Evolutionary conservation across 2,797 vertebrate species (phyloP).

Genomic region (Nannoperca australis): DNA sequence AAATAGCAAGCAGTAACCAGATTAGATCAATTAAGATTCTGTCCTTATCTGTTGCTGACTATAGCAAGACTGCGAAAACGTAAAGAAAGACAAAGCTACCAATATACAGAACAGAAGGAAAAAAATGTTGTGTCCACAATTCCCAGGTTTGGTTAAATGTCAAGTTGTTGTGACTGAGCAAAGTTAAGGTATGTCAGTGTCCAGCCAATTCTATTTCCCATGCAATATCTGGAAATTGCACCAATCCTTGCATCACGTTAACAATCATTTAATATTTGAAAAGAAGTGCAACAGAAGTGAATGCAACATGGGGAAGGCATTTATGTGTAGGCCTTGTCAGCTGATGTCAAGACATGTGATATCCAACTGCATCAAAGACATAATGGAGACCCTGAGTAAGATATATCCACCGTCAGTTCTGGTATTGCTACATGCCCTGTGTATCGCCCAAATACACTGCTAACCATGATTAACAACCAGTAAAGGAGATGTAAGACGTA

Average conservation of each 20-base stretch:
- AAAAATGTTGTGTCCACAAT: slow-evolving; percentile 16
- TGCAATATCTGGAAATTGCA: neutral
- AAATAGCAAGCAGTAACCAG: slow-evolving; percentile 87
- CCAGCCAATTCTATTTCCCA: slow-evolving; percentile 29
- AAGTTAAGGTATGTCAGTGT: slow-evolving; percentile 28
- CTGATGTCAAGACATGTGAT: slow-evolving; percentile 49
- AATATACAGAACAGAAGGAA: slow-evolving; percentile 16
- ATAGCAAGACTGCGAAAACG: slow-evolving; percentile 45
- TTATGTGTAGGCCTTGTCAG: neutral
- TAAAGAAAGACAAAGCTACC: slow-evolving; percentile 17
- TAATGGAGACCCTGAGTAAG: slow-evolving; percentile 40
- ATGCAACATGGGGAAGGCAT: slow-evolving; percentile 2
- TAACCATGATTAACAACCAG: slow-evolving; percentile 52
- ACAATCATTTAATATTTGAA: slow-evolving; percentile 39
- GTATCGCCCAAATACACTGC: slow-evolving; percentile 18
- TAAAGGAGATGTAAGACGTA: slow-evolving; percentile 46
- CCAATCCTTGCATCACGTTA: slow-evolving; percentile 26
- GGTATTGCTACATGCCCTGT: slow-evolving; percentile 1
- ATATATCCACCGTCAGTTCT: slow-evolving; percentile 20
- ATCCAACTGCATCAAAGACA: slow-evolving; percentile 43
- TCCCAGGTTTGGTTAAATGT: slow-evolving; percentile 33
- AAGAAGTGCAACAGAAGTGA: slow-evolving; percentile 32
- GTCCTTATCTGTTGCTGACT: slow-evolving; percentile 72
- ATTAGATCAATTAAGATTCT: slow-evolving; percentile 86
- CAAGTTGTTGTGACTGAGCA: slow-evolving; percentile 46